Conservation (phyloP, 2,113 vertebrate species). For the Tachysurus vachellii region DNA sequence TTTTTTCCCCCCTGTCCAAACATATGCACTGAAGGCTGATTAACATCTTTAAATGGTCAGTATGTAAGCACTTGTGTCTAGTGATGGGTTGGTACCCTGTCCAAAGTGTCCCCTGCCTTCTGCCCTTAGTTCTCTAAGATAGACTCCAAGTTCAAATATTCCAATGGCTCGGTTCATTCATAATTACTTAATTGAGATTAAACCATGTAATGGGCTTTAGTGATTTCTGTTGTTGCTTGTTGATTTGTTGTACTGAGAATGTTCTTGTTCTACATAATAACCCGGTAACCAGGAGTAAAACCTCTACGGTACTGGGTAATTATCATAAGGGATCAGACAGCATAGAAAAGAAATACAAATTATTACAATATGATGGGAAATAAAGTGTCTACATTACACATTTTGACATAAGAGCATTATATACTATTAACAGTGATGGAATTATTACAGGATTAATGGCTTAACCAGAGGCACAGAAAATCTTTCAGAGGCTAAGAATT, state of each 20-base stretch:
- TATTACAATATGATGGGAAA: not conserved
- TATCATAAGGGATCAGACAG: not conserved
- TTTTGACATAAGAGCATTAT: constrained; percentile 4
- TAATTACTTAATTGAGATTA: not conserved
- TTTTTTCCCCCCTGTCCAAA: too few relatives aligned
- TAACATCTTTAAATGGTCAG: too few relatives aligned
- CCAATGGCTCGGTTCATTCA: not conserved
- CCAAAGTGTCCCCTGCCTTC: too few relatives aligned
- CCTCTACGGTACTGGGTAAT: not conserved
- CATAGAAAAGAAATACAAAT: not conserved
- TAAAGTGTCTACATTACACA: not conserved
- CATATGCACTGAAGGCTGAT: too few relatives aligned
- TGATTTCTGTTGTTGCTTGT: not conserved
- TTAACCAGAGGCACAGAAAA: not conserved
- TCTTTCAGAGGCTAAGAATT: not conserved
- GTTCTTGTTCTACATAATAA: not conserved
- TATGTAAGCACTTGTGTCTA: too few relatives aligned
- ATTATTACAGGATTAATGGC: constrained; percentile 17
- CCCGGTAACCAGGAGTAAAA: not conserved
- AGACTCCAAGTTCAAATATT: not conserved
- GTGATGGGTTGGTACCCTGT: too few relatives aligned
- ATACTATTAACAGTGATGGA: not conserved
- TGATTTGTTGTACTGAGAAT: not conserved
- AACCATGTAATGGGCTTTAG: not conserved
- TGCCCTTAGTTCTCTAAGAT: too few relatives aligned